A percentile compares a stretch with the other conserved stretches of the same genome.
These are phyloP conservation scores for Kryptolebias marmoratus DNA, from an alignment of 2,113 vertebrate genomes.

Conservation along the genomic window DNA sequence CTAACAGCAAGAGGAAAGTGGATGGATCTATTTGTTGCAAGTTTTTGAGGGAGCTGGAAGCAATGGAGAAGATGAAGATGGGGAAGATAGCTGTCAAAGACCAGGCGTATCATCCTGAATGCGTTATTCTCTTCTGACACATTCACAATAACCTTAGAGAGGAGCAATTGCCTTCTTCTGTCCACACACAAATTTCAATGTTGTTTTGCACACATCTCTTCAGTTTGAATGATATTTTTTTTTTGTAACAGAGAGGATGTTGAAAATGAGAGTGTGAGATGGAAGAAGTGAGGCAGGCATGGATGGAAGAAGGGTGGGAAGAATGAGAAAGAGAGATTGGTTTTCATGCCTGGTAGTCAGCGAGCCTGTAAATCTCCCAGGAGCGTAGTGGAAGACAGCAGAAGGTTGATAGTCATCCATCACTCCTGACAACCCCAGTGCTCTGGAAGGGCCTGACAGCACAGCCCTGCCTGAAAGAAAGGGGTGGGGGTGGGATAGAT, in stretches of 20 bases:
- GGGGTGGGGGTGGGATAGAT: slow-evolving; percentile 13
- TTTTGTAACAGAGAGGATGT: slow-evolving; percentile 59
- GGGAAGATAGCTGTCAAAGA: slow-evolving; percentile 68
- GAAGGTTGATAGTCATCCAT: slow-evolving; percentile 97
- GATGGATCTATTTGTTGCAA: slow-evolving; percentile 48
- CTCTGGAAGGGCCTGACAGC: slow-evolving; percentile 91
- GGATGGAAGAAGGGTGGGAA: slow-evolving; percentile 73
- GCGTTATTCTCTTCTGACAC: slow-evolving; percentile 55
- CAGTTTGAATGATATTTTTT: slow-evolving; percentile 62
- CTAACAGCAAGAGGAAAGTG: slow-evolving; percentile 53
- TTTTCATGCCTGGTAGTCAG: slow-evolving; percentile 88
- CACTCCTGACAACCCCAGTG: slow-evolving; percentile 93
- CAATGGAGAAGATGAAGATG: slow-evolving; percentile 64
- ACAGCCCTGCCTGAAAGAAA: slow-evolving; percentile 77
- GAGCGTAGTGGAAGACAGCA: slow-evolving; percentile 90
- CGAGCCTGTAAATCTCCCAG: slow-evolving; percentile 88
- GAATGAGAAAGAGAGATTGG: slow-evolving; percentile 82
- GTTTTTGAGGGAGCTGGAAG: slow-evolving; percentile 54
- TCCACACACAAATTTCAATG: slow-evolving; percentile 63
- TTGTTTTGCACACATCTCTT: slow-evolving; percentile 72
- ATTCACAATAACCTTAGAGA: slow-evolving; percentile 66
- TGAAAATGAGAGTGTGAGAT: slow-evolving; percentile 62
- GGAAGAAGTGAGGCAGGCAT: slow-evolving; percentile 71
- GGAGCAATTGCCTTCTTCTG: slow-evolving; percentile 50
- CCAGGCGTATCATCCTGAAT: slow-evolving; percentile 50